Percentiles rank a stretch among this genome's conserved stretches.
These are phyloP conservation scores for Dolichoris vasculosae DNA, from an alignment of 1,140 invertebrate genomes.

Conservation along the genomic window DNA sequence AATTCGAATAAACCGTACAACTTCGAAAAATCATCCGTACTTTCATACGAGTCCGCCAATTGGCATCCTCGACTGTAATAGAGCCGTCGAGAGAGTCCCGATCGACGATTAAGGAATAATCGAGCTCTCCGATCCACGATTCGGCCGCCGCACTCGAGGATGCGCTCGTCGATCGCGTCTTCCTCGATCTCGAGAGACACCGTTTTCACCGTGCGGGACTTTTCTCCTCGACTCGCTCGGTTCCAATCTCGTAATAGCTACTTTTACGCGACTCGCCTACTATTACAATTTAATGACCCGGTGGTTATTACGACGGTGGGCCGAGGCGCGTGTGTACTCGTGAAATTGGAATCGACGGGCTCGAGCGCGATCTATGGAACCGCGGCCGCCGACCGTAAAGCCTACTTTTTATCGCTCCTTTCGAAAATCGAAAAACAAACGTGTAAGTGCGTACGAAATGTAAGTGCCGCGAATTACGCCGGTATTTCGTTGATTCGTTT, in stretches of 20 bases:
- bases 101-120: conserved; percentile 17
- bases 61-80: neutral
- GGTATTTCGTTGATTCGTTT: too few species aligned
- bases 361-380: neutral
- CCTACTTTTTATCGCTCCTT: conserved; percentile 8
- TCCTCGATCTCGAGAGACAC: too few species aligned
- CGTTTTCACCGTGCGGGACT: neutral
- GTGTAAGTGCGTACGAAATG: neutral
- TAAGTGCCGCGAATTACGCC: too few species aligned
- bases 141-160: neutral
- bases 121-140: neutral
- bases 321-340: neutral
- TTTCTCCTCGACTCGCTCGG: neutral
- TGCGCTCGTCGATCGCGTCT: too few species aligned
- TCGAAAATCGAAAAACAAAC: neutral
- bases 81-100: neutral
- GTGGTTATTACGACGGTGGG: neutral
- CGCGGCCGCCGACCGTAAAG: neutral
- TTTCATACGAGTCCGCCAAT: neutral
- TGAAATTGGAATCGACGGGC: neutral
- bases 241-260: neutral
- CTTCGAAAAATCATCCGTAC: too few species aligned
- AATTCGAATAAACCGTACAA: too few species aligned
- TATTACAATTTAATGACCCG: conserved; percentile 12
- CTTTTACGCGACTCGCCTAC: conserved; percentile 11